phyloP scores from a whole-genome alignment of 2,888 invertebrate species.

The Aporophyla nigra region DNA sequence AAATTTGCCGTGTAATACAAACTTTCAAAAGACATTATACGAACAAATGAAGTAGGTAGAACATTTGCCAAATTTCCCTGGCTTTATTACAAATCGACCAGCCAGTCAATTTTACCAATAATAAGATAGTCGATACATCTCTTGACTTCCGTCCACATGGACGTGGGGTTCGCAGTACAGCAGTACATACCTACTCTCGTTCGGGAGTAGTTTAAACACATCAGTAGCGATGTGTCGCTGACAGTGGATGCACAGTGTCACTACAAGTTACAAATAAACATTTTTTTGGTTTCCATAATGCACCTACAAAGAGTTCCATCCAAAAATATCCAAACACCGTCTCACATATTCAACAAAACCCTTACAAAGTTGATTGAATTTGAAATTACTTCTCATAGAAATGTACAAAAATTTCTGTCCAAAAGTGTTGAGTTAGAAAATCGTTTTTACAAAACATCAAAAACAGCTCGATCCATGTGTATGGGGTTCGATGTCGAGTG shows the following conservation, averaged over 20 bases:
- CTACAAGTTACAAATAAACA: constrained; percentile 80
- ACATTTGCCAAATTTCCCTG: not conserved
- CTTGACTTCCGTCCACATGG: constrained; percentile 15
- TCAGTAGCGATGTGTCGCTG: constrained; percentile 27
- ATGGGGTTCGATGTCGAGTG: constrained; percentile 65
- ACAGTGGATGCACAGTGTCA: constrained; percentile 65
- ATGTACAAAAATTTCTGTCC: constrained; percentile 76
- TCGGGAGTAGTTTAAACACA: constrained; percentile 24
- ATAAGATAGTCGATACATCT: constrained; percentile 60
- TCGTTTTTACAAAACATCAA: constrained; percentile 63
- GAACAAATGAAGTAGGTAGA: not conserved
- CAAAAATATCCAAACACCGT: constrained; percentile 78
- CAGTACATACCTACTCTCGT: constrained; percentile 19
- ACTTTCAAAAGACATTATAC: not conserved
- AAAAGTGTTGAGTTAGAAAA: constrained; percentile 70
- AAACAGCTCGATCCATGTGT: constrained; percentile 56
- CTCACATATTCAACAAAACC: constrained; percentile 43
- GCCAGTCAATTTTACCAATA: constrained; percentile 46
- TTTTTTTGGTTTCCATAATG: constrained; percentile 86
- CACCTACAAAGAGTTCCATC: constrained; percentile 82
- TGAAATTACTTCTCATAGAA: constrained; percentile 65
- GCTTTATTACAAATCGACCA: constrained; percentile 14
- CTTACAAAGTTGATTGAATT: constrained; percentile 34
- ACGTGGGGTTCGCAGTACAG: constrained; percentile 10
- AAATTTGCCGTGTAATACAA: not conserved